Evolutionary conservation across 2,888 invertebrate genomes (phyloP).

Genomic region (Agrilus cyanescens): DNA sequence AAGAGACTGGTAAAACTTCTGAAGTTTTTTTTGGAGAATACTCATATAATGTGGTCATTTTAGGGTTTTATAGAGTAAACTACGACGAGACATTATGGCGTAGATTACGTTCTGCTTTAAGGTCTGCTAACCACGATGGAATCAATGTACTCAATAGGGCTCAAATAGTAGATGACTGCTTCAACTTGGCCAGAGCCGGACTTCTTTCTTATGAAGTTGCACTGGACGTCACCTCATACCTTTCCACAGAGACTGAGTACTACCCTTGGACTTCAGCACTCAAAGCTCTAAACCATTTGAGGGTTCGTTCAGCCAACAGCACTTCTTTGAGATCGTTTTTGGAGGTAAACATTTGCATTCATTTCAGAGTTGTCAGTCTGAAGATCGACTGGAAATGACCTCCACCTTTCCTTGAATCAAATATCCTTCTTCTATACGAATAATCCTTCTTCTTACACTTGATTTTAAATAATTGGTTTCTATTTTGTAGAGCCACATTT

Average conservation of each 20-base stretch:
- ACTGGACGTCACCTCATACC: constrained; percentile 54
- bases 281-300: constrained; percentile 32
- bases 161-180: constrained; percentile 67
- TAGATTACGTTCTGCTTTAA: constrained; percentile 36
- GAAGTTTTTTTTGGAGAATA: too few relatives aligned
- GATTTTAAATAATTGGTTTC: too few relatives aligned
- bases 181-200: constrained; percentile 61
- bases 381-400: too few relatives aligned
- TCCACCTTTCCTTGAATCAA: too few relatives aligned
- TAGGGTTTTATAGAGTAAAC: constrained; percentile 39
- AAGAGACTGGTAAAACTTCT: constrained; percentile 40
- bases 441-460: too few relatives aligned
- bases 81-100: constrained; percentile 50
- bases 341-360: too few relatives aligned
- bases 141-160: constrained; percentile 61
- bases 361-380: too few relatives aligned
- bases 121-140: constrained; percentile 30
- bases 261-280: constrained; percentile 69
- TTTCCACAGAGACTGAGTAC: constrained; percentile 55
- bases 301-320: constrained; percentile 21
- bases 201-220: constrained; percentile 47
- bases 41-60: too few relatives aligned
- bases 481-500: constrained; percentile 2
- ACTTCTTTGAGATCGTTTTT: constrained; percentile 21
- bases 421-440: too few relatives aligned